phyloP scores from a whole-genome alignment of 1,140 invertebrate species.

The Procambarus virginalis region DNA sequence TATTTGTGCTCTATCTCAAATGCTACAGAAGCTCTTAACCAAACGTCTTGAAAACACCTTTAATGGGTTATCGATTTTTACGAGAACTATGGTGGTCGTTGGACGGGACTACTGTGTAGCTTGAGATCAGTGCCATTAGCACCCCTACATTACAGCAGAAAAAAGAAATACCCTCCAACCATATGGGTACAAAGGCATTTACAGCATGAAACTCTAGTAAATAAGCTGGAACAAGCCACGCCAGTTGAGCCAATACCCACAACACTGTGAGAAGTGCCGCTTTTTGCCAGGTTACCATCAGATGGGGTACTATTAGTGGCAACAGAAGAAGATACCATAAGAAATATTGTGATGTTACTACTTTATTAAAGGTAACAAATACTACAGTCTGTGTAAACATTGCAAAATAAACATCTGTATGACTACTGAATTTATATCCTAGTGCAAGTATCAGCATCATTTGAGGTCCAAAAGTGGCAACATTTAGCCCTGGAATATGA shows the following conservation, averaged over 20 bases:
- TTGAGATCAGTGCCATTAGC: slow-evolving; percentile 80
- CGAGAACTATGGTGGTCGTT: slow-evolving; percentile 29
- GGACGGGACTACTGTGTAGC: slow-evolving; percentile 73
- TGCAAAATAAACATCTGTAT: slow-evolving; percentile 85
- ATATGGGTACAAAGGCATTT: slow-evolving; percentile 87
- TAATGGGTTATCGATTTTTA: slow-evolving; percentile 47
- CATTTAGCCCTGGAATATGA: slow-evolving; percentile 77
- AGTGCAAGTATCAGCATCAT: slow-evolving; percentile 82
- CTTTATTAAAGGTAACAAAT: slow-evolving; percentile 96
- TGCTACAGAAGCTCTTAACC: background rate
- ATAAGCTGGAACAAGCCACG: slow-evolving; percentile 95
- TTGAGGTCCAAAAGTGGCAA: slow-evolving; percentile 85
- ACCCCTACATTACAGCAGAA: slow-evolving; percentile 86
- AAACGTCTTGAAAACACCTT: background rate
- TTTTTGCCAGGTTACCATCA: slow-evolving; percentile 72
- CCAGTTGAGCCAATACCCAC: slow-evolving; percentile 87
- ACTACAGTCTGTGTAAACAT: slow-evolving; percentile 89
- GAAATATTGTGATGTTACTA: slow-evolving; percentile 98
- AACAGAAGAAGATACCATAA: slow-evolving; percentile 95
- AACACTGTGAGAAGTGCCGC: slow-evolving; percentile 74
- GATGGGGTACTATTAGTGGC: slow-evolving; percentile 81
- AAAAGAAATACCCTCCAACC: slow-evolving; percentile 85
- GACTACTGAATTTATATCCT: slow-evolving; percentile 82
- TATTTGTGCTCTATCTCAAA: background rate
- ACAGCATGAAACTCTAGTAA: slow-evolving; percentile 90